A percentile compares a stretch with the other conserved stretches of the same genome.
These are phyloP conservation scores for Acromyrmex heyeri DNA, from an alignment of 1,140 invertebrate species.

Conservation along the genomic window DNA sequence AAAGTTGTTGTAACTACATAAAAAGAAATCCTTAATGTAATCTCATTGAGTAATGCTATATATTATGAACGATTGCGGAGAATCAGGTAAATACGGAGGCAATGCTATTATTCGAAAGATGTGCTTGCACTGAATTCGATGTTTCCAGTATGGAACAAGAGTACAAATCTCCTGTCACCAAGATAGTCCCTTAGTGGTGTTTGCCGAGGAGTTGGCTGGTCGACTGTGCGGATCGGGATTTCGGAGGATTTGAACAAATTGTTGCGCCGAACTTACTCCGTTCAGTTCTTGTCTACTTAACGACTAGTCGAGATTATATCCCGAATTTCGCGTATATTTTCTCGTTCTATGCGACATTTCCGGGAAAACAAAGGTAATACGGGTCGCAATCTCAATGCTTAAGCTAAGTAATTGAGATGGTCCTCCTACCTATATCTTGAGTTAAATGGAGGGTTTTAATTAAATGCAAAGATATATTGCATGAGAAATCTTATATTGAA, in stretches of 20 bases:
- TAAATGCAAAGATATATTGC: slow-evolving; percentile 15
- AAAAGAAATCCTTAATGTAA: neutral
- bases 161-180: slow-evolving; percentile 79
- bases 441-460: slow-evolving; percentile 32
- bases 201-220: slow-evolving; percentile 78
- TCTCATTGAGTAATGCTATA: neutral
- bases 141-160: slow-evolving; percentile 60
- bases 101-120: slow-evolving; percentile 43
- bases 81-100: slow-evolving; percentile 25
- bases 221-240: slow-evolving; percentile 81
- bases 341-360: slow-evolving; percentile 24
- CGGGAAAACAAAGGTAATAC: slow-evolving; percentile 48
- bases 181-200: slow-evolving; percentile 78
- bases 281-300: slow-evolving; percentile 76
- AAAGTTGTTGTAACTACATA: neutral
- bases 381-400: slow-evolving; percentile 31
- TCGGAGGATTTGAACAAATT: slow-evolving; percentile 82
- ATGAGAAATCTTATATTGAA: neutral
- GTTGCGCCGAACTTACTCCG: slow-evolving; percentile 73
- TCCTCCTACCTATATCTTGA: neutral
- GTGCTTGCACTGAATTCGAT: slow-evolving; percentile 50
- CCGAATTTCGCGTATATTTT: slow-evolving; percentile 62
- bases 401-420: slow-evolving; percentile 54
- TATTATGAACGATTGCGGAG: slow-evolving; percentile 13
- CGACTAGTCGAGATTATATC: slow-evolving; percentile 66